Evolutionary conservation across 1,140 invertebrate species (phyloP).

Genomic region (Rhagoletis zephyria): DNA sequence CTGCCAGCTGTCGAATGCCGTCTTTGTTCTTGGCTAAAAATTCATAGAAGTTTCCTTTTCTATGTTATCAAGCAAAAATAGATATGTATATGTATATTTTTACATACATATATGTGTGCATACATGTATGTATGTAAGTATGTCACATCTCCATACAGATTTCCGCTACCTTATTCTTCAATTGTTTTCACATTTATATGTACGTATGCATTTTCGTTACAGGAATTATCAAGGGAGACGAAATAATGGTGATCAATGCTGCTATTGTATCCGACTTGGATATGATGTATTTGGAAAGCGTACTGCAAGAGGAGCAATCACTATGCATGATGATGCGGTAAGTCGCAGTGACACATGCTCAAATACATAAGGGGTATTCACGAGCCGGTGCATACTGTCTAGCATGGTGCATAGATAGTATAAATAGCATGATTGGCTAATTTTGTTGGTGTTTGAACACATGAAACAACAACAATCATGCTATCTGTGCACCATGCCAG

Average conservation of each 20-base stretch:
- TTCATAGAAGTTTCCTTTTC: neutral
- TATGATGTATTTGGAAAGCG: slow-evolving; percentile 98
- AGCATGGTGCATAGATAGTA: too few species aligned
- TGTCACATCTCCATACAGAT: slow-evolving; percentile 8
- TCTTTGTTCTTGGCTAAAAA: neutral
- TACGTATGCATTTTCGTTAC: slow-evolving; percentile 64
- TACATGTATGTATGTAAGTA: neutral
- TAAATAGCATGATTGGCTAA: too few species aligned
- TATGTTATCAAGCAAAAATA: neutral
- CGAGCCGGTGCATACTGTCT: too few species aligned
- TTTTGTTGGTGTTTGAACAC: too few species aligned
- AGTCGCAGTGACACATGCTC: slow-evolving; percentile 55
- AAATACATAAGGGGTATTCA: neutral
- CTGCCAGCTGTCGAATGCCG: neutral
- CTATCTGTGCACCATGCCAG: too few species aligned
- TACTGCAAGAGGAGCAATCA: slow-evolving; percentile 93
- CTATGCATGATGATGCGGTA: slow-evolving; percentile 97
- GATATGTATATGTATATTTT: neutral
- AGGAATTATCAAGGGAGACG: slow-evolving; percentile 97
- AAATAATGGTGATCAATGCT: slow-evolving; percentile 98
- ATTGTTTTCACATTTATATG: slow-evolving; percentile 34
- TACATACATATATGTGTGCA: neutral
- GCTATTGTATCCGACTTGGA: slow-evolving; percentile 97
- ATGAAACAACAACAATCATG: too few species aligned
- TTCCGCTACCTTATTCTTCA: slow-evolving; percentile 22